Percentiles rank a stretch among this genome's conserved stretches.
Evolutionary conservation across 2,888 invertebrate species (phyloP).

Genomic region (Bombylius discolor): DNA sequence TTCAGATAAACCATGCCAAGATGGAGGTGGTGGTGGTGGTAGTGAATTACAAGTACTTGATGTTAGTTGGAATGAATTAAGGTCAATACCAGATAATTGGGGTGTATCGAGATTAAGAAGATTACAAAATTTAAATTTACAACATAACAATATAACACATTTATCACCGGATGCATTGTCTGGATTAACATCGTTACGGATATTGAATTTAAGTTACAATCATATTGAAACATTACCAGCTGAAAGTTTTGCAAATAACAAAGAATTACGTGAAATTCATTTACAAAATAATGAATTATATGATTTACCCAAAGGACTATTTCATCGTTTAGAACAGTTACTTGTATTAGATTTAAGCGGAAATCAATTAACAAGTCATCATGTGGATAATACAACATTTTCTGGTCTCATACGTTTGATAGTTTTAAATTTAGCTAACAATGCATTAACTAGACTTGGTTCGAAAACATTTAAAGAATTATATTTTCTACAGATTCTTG

Average conservation of each 20-base stretch:
- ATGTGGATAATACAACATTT: constrained; percentile 74
- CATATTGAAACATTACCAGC: constrained; percentile 67
- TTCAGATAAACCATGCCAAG: constrained; percentile 32
- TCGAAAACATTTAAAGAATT: constrained; percentile 75
- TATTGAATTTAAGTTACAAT: constrained; percentile 79
- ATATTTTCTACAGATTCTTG: constrained; percentile 72
- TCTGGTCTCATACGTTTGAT: constrained; percentile 72
- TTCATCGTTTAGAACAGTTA: constrained; percentile 72
- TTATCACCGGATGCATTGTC: constrained; percentile 67
- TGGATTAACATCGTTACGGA: constrained; percentile 63
- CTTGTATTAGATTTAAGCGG: constrained; percentile 71
- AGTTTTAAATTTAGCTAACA: constrained; percentile 72
- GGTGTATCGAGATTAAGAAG: constrained; percentile 63
- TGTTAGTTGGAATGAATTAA: constrained; percentile 67
- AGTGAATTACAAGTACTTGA: constrained; percentile 64
- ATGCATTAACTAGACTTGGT: constrained; percentile 71
- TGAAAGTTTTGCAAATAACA: constrained; percentile 65
- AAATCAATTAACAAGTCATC: constrained; percentile 73
- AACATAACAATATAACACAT: constrained; percentile 70
- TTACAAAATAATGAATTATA: constrained; percentile 73
- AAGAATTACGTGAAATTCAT: constrained; percentile 70
- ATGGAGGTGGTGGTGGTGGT: constrained; percentile 40
- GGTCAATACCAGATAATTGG: constrained; percentile 56
- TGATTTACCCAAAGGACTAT: constrained; percentile 67
- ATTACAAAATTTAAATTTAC: constrained; percentile 64